Evolutionary conservation across 2,113 vertebrate species (phyloP).

Genomic region (Caranx ignobilis): DNA sequence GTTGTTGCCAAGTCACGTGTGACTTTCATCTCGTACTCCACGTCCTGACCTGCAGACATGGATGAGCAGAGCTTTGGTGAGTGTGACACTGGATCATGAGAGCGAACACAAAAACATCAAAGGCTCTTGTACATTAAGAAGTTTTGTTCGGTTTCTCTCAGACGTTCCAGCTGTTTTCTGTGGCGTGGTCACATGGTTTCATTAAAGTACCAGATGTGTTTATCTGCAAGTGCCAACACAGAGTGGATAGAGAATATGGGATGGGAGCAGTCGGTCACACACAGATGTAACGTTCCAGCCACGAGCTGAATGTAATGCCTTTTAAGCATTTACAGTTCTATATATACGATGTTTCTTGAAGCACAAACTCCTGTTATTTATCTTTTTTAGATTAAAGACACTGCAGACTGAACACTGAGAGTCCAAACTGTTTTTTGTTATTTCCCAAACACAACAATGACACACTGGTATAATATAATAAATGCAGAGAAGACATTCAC

Average conservation of each 20-base stretch:
- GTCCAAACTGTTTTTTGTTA: background rate
- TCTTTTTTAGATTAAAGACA: constrained; percentile 79
- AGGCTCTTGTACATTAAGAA: constrained; percentile 18
- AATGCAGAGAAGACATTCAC: no score
- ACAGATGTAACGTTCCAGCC: constrained; percentile 7
- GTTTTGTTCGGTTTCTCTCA: constrained; percentile 23
- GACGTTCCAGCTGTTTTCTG: constrained; percentile 1
- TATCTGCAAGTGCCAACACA: constrained; percentile 33
- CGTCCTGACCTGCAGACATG: constrained; percentile 9
- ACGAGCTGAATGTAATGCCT: constrained; percentile 49
- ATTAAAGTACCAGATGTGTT: background rate
- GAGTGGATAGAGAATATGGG: background rate
- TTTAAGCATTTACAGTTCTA: constrained; percentile 61
- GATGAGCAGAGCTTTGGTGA: constrained; percentile 2
- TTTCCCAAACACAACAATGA: constrained; percentile 3
- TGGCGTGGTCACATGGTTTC: constrained; percentile 19
- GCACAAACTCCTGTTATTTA: constrained; percentile 72
- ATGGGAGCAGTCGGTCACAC: constrained; percentile 26
- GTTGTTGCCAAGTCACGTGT: background rate
- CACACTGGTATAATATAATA: no score
- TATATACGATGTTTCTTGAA: constrained; percentile 68
- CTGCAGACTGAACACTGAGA: constrained; percentile 19
- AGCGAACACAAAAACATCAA: constrained; percentile 1
- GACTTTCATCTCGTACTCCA: constrained; percentile 50
- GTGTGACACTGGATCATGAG: constrained; percentile 4